A percentile compares a stretch with the other conserved stretches of the same genome.
phyloP scores from a whole-genome alignment of 1,140 invertebrate species.

The Caerostris extrusa region DNA sequence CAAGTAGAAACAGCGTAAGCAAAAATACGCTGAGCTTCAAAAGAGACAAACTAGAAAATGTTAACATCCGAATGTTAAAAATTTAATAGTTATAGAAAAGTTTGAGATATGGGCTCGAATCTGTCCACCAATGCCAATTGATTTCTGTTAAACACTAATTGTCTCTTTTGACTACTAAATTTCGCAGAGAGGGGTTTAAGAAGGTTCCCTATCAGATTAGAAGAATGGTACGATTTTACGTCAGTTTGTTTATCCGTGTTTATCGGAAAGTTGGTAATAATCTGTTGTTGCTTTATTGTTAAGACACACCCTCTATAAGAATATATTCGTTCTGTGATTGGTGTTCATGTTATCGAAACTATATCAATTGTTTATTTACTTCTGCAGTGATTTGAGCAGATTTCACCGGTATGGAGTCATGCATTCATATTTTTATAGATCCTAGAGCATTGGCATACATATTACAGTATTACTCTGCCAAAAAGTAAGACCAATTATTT shows the following conservation, averaged over 20 bases:
- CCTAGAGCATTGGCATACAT: no score
- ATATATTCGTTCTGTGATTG: background rate
- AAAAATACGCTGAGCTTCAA: slow-evolving; percentile 26
- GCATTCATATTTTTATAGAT: no score
- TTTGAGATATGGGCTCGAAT: no score
- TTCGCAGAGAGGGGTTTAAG: slow-evolving; percentile 7
- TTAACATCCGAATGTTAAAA: slow-evolving; percentile 10
- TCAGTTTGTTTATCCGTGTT: slow-evolving; percentile 18
- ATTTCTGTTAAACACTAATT: background rate
- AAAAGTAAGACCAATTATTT: no score
- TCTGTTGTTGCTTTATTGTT: background rate
- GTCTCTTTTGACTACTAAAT: background rate
- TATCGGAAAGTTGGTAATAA: background rate
- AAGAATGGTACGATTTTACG: slow-evolving; percentile 55
- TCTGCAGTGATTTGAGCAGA: background rate
- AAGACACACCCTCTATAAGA: background rate
- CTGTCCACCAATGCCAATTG: background rate
- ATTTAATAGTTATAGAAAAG: background rate
- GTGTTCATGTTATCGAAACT: background rate
- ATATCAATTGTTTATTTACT: background rate
- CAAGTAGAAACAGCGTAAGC: slow-evolving; percentile 2
- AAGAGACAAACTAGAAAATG: background rate
- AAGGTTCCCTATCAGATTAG: background rate
- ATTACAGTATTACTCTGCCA: no score
- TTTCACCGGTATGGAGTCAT: background rate